These are phyloP conservation scores for Myzus persicae DNA, from an alignment of 1,140 invertebrate genomes.

Conservation along the genomic window DNA sequence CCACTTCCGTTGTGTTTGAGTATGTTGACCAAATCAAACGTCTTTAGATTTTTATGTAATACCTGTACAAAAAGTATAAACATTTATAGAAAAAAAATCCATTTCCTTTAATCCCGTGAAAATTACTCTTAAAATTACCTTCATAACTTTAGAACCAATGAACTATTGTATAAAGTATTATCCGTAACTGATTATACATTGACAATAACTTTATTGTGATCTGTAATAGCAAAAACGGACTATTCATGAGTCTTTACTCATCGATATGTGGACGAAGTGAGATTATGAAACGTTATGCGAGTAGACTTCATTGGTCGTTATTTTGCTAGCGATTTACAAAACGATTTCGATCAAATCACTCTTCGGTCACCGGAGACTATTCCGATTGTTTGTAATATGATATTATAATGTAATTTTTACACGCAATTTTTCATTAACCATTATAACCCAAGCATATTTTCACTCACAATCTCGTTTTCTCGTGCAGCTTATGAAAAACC, in stretches of 20 bases:
- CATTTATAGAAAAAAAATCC: background rate
- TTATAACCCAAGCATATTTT: too few species aligned
- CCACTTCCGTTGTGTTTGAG: background rate
- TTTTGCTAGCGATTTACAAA: background rate
- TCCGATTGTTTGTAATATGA: background rate
- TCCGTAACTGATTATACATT: background rate
- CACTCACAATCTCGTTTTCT: background rate
- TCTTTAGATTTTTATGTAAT: background rate
- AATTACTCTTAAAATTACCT: background rate
- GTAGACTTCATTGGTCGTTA: background rate
- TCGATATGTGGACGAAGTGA: background rate
- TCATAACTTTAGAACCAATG: background rate
- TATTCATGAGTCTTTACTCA: too few species aligned
- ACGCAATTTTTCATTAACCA: background rate
- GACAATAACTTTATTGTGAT: background rate
- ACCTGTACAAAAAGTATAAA: background rate
- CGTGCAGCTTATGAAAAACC: too few species aligned
- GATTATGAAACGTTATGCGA: background rate
- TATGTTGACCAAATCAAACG: background rate
- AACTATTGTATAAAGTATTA: background rate
- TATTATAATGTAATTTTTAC: background rate
- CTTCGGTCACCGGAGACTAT: fast-evolving
- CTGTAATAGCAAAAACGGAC: background rate
- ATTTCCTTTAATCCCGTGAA: background rate
- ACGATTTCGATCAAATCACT: background rate